phyloP scores from a whole-genome alignment of 2,888 invertebrate genomes.

The Andrena bicolor region DNA sequence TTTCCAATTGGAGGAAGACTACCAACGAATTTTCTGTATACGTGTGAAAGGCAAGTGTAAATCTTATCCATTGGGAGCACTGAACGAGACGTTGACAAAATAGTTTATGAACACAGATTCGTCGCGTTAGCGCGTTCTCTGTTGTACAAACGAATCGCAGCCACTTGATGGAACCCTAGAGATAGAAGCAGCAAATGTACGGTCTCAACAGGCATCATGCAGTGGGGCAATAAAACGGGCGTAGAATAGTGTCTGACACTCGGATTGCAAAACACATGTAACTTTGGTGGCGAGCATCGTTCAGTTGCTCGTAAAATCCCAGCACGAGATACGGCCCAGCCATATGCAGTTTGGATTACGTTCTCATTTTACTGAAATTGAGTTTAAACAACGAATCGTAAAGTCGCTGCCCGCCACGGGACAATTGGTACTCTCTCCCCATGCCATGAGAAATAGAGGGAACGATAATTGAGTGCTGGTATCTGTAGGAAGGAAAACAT shows the following conservation, averaged over 20 bases:
- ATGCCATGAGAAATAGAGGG: no score
- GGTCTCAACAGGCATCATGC: conserved; percentile 16
- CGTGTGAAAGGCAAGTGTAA: no score
- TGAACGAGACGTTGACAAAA: background rate
- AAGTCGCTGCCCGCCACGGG: conserved; percentile 1
- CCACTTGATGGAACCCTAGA: conserved; percentile 17
- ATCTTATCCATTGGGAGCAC: no score
- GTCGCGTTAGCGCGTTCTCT: conserved; percentile 4
- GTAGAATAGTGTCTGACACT: conserved; percentile 56
- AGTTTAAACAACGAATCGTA: conserved; percentile 50
- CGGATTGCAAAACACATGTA: conserved; percentile 64
- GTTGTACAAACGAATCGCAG: conserved; percentile 9
- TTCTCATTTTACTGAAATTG: conserved; percentile 62
- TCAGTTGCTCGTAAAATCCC: conserved; percentile 66
- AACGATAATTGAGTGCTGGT: background rate
- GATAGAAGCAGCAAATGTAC: conserved; percentile 34
- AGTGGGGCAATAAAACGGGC: conserved; percentile 45
- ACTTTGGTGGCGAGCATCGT: conserved; percentile 59
- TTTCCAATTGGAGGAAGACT: no score
- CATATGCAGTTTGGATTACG: conserved; percentile 56
- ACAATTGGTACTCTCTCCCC: background rate
- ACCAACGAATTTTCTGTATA: no score
- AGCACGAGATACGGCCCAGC: conserved; percentile 35
- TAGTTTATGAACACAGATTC: background rate
- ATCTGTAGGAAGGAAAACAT: background rate